A percentile compares a stretch with the other conserved stretches of the same genome.
These are phyloP conservation scores for Aplochiton taeniatus DNA, from an alignment of 2,797 vertebrate genomes.

Conservation along the genomic window DNA sequence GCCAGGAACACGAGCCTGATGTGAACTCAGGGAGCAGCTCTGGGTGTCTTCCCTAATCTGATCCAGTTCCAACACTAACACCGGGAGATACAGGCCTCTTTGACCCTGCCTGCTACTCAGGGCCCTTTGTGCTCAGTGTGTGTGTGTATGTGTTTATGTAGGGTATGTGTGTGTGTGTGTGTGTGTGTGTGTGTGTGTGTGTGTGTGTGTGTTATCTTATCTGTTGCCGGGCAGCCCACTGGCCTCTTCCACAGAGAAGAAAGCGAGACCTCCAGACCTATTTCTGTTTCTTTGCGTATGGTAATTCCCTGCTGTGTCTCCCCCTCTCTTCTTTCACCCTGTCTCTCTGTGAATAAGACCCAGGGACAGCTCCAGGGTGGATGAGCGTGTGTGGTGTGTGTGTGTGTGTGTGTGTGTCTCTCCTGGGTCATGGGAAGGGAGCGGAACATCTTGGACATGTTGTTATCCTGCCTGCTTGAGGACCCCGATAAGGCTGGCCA, in stretches of 20 bases:
- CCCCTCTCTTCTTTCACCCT: conserved; percentile 13
- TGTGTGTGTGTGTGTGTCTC: neutral
- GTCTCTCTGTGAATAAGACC: conserved; percentile 52
- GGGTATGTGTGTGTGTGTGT: neutral
- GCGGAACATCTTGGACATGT: conserved; percentile 23
- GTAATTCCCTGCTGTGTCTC: conserved; percentile 61
- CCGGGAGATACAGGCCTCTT: no score
- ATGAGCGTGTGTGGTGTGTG: conserved; percentile 12
- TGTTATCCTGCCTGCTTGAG: conserved; percentile 34
- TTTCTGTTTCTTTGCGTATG: conserved; percentile 69
- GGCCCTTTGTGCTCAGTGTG: no score
- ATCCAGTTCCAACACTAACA: no score
- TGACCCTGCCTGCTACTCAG: neutral
- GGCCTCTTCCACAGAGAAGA: conserved; percentile 60
- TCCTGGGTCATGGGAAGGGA: conserved; percentile 21
- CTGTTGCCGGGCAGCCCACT: conserved; percentile 54
- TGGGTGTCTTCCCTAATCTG: no score
- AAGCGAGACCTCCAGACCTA: conserved; percentile 60
- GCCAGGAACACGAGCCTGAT: no score
- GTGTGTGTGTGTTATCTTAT: conserved; percentile 43
- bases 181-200: neutral
- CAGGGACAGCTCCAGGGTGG: conserved; percentile 42
- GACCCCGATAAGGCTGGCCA: conserved; percentile 35
- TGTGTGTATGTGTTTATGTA: neutral
- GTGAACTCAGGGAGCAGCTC: no score